Evolutionary conservation across 2,113 vertebrate species (phyloP), one percentile per base, ranked within the genome.

Genomic region (Leucosticte australis): DNA sequence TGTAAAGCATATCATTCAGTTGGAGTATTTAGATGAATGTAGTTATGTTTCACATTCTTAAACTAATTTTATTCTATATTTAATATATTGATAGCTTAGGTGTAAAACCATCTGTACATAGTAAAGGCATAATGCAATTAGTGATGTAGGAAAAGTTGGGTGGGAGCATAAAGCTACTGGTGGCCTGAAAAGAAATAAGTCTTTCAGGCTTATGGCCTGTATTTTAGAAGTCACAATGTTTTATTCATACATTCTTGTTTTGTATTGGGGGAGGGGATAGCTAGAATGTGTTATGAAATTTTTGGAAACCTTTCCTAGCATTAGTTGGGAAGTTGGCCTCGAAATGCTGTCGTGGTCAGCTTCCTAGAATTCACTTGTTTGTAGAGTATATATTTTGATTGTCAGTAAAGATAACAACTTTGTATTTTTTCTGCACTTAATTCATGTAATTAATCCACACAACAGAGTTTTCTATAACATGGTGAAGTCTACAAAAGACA

Each of bases 11-110:
- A 92, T 92, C 9, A 1, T 95, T 97, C 93, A 82, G 78, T 94
- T 97, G 94, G 87, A 90, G 71, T 96, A 95, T 78, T 94, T 97
- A 83, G 94, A 56, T 90, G 69, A 92, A 90, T 91, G 95, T 81
- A 93, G 91, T 88, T 96, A 90, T 21, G 92, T 97, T 98, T 97
- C 96, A 89, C 96, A 85, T 97, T 94, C 96, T 97, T 96, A 82
- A 96, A 73, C 95, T 96, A 92, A 97, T 97, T 98, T 98, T 98
- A 98, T 98, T 97, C 96, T 93, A 95, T 97, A 98, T 97, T 98
- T 98, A 98, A 98, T 98, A 97, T 98, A 98, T 98, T 97, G 89
- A 84, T 95, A 97, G 91, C 94, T 96, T 97, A 97, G 95, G 50
- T 97, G 94, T 96, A 94, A 97, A 97, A 92, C 97, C 93, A 92